phyloP scores from a whole-genome alignment of 64 coral and sea anemone genomes.

The Pachyseris speciosa region DNA sequence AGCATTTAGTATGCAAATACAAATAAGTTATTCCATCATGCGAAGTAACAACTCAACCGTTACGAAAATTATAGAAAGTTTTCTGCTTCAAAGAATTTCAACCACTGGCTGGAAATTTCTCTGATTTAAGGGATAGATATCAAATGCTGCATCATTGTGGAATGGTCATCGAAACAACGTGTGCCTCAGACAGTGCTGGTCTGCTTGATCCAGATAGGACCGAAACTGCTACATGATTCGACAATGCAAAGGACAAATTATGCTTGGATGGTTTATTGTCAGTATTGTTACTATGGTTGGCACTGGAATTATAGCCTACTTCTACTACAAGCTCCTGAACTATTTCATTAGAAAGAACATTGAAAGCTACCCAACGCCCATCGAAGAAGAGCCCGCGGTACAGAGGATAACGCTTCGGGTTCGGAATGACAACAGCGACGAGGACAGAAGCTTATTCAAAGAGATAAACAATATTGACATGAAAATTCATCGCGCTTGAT shows the following conservation, averaged over 20 bases:
- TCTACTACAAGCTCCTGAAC: slow-evolving; percentile 17
- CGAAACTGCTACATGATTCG: background rate
- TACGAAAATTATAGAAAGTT: background rate
- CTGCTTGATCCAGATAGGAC: too few relatives aligned
- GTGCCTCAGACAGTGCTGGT: too few relatives aligned
- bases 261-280: slow-evolving; percentile 13
- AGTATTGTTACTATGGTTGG: background rate
- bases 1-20: background rate
- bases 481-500: slow-evolving; percentile 18
- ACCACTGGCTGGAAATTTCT: too few relatives aligned
- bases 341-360: slow-evolving; percentile 22
- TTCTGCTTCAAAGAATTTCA: background rate
- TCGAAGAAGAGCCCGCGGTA: background rate
- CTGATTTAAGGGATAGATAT: too few relatives aligned
- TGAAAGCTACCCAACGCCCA: background rate
- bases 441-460: background rate
- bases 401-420: background rate
- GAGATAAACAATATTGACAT: slow-evolving; percentile 12
- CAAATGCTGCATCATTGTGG: too few relatives aligned
- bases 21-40: background rate
- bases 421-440: background rate
- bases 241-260: background rate
- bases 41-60: background rate
- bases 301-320: background rate
- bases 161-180: too few relatives aligned